Percentiles rank a stretch among this genome's conserved stretches.
These are phyloP conservation scores for Enteromius mattozi DNA, from an alignment of 2,797 vertebrate species.

Conservation along the genomic window DNA sequence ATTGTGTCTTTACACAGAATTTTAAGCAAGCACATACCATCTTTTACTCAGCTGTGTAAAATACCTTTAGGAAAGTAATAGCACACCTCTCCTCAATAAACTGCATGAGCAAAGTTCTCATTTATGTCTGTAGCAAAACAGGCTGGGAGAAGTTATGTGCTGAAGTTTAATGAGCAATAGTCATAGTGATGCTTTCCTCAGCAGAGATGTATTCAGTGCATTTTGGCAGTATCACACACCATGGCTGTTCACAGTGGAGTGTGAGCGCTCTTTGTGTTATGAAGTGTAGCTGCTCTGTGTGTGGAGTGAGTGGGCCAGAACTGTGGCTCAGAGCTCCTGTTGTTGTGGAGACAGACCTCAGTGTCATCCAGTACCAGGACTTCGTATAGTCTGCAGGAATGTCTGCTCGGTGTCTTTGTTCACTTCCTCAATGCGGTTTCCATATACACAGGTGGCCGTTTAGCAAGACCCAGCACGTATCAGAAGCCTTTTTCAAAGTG, in stretches of 20 bases:
- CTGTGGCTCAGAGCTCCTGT: slow-evolving; percentile 50
- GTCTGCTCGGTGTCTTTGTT: slow-evolving; percentile 35
- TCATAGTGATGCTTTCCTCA: not conserved
- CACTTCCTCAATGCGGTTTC: not conserved
- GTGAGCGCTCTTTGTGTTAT: slow-evolving; percentile 53
- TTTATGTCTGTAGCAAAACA: not conserved
- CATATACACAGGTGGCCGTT: slow-evolving; percentile 17
- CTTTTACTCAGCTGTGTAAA: not conserved
- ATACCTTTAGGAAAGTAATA: not conserved
- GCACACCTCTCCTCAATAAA: not conserved
- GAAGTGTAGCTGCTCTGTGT: slow-evolving; percentile 43
- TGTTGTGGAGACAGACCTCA: slow-evolving; percentile 40
- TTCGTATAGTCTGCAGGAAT: slow-evolving; percentile 34
- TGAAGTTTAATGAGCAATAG: slow-evolving; percentile 4
- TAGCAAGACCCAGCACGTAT: not conserved
- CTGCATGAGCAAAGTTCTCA: not conserved
- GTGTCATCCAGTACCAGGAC: slow-evolving; percentile 47
- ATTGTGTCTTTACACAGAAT: not conserved
- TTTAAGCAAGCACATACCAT: not conserved
- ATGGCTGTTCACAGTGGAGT: slow-evolving; percentile 45
- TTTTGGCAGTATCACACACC: slow-evolving; percentile 40
- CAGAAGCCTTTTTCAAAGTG: not conserved
- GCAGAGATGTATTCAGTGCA: slow-evolving; percentile 23
- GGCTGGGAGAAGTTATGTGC: not conserved
- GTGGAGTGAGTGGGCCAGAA: slow-evolving; percentile 49